Evolutionary conservation across 2,113 vertebrate genomes (phyloP).

Genomic region (Athene noctua): DNA sequence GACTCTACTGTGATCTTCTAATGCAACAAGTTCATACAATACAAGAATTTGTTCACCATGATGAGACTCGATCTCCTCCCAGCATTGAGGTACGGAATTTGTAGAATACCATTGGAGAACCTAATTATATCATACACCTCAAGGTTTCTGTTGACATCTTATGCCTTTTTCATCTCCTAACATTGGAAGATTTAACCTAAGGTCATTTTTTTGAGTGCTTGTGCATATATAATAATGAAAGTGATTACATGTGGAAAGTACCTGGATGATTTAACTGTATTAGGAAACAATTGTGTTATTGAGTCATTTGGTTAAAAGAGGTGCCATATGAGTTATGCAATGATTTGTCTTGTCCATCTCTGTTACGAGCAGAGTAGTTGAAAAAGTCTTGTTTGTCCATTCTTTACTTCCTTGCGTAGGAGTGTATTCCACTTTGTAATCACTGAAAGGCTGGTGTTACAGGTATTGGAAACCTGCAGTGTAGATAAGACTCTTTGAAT

Average conservation of each 20-base stretch:
- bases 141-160: neutral
- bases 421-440: neutral
- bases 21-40: conserved; percentile 90
- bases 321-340: neutral
- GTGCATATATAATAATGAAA: neutral
- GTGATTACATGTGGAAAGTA: neutral
- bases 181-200: neutral
- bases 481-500: neutral
- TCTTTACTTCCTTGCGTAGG: neutral
- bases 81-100: conserved; percentile 71
- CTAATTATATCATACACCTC: neutral
- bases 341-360: neutral
- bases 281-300: neutral
- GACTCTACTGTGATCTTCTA: conserved; percentile 95
- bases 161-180: neutral
- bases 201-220: neutral
- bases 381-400: neutral
- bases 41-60: conserved; percentile 83
- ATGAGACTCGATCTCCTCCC: conserved; percentile 72
- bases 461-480: neutral
- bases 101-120: neutral
- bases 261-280: neutral
- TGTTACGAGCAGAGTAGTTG: neutral
- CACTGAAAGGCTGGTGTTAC: neutral
- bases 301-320: neutral